phyloP scores from a whole-genome alignment of 53 echinoderm and acorn worm genomes.

The Pentamera pediparva region DNA sequence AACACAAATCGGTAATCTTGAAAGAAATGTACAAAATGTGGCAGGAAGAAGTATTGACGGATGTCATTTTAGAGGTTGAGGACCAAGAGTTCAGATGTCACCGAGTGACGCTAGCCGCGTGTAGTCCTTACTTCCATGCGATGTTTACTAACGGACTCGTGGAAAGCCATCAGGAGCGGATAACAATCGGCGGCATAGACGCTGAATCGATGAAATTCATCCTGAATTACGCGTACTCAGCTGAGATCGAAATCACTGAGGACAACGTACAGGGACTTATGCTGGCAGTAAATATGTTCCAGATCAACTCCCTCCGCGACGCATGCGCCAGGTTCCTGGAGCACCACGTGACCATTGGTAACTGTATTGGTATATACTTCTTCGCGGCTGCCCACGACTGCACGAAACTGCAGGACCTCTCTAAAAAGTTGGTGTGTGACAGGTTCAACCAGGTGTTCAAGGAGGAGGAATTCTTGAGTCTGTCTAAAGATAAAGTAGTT shows the following conservation, averaged over 20 bases:
- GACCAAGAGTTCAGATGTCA: conserved; percentile 90
- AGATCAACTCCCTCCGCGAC: conserved; percentile 80
- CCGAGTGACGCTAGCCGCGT: conserved; percentile 55
- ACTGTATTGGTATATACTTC: conserved; percentile 92
- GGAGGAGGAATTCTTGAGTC: conserved; percentile 83
- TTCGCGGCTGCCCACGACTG: conserved; percentile 85
- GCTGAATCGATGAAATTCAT: conserved; percentile 76
- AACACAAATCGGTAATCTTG: conserved; percentile 58
- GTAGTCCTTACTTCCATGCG: conserved; percentile 79
- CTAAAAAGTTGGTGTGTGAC: conserved; percentile 80
- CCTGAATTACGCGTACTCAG: conserved; percentile 69
- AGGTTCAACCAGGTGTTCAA: conserved; percentile 84
- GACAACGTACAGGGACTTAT: conserved; percentile 90
- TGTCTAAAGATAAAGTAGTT: conserved; percentile 74
- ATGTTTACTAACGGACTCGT: conserved; percentile 73
- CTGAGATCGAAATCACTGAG: conserved; percentile 84
- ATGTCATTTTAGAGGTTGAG: conserved; percentile 73
- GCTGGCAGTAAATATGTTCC: conserved; percentile 96
- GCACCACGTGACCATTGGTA: conserved; percentile 69
- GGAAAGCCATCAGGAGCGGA: conserved; percentile 67
- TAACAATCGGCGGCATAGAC: conserved; percentile 80
- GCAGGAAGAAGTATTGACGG: conserved; percentile 56
- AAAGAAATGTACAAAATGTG: conserved; percentile 66
- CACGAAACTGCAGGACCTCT: conserved; percentile 64
- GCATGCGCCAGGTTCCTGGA: conserved; percentile 92